A percentile compares a stretch with the other conserved stretches of the same genome.
Conservation (phyloP, 2,797 vertebrate genomes). For the Sebastes iracundus region DNA sequence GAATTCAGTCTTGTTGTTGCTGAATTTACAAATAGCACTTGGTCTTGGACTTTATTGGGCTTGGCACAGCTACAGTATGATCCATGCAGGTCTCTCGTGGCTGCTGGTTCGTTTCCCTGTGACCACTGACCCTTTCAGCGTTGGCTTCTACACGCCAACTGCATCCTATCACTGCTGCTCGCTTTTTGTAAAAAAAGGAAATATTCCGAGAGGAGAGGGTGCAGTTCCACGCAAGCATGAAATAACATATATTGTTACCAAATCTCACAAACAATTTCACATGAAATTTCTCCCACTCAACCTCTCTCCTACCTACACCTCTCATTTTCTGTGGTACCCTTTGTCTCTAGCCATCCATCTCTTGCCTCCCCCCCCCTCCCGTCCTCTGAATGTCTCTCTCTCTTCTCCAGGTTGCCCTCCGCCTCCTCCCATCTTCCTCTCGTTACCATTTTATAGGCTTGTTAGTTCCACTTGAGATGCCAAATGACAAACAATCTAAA, state of each 20-base stretch:
- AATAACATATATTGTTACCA: slow-evolving; percentile 60
- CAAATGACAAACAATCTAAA: slow-evolving; percentile 84
- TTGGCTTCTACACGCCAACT: background rate
- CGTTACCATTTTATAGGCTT: slow-evolving; percentile 79
- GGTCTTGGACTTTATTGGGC: background rate
- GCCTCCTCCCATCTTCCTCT: slow-evolving; percentile 42
- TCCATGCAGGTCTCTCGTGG: background rate
- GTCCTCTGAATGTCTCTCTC: background rate
- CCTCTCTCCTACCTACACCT: slow-evolving; percentile 17
- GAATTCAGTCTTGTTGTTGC: background rate
- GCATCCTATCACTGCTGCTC: background rate
- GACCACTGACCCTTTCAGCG: background rate
- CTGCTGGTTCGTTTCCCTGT: background rate
- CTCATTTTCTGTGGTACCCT: background rate
- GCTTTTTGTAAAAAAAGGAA: background rate
- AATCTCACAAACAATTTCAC: slow-evolving; percentile 64
- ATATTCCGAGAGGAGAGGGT: slow-evolving; percentile 7
- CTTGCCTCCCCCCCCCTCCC: background rate
- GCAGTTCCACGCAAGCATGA: slow-evolving; percentile 40
- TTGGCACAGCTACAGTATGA: background rate
- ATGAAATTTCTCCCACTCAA: slow-evolving; percentile 62
- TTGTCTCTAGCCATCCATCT: slow-evolving; percentile 31
- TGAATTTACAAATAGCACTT: background rate
- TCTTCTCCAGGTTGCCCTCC: slow-evolving; percentile 28
- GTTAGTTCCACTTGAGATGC: slow-evolving; percentile 86